phyloP scores from a whole-genome alignment of 2,888 invertebrate species.

The Caenorhabditis parvicauda region DNA sequence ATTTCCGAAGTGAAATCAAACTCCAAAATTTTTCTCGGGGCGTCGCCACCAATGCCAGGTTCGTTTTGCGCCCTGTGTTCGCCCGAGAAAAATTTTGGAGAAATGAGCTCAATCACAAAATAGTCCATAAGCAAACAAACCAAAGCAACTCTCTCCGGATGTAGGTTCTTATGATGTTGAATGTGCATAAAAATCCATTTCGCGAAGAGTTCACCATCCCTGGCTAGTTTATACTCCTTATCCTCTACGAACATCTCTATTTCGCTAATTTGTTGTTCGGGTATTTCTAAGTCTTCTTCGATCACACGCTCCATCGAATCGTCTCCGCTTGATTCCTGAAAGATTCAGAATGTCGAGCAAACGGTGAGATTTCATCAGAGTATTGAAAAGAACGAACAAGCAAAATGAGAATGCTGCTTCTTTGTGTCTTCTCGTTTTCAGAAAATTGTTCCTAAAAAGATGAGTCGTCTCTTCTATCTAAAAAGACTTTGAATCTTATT shows the following conservation, averaged over 20 bases:
- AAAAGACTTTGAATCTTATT: no score
- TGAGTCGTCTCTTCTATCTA: no score
- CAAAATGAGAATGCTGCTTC: no score
- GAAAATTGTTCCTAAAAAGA: no score
- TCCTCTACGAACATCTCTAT: neutral
- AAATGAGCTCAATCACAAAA: neutral
- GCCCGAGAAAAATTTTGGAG: no score
- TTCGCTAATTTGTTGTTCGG: neutral
- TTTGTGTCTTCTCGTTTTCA: no score
- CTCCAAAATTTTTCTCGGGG: neutral
- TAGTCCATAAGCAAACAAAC: slow-evolving; percentile 13
- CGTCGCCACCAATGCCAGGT: no score
- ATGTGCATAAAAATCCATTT: slow-evolving; percentile 26
- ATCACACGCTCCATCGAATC: no score
- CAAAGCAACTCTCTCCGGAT: slow-evolving; percentile 23
- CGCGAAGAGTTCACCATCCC: slow-evolving; percentile 6
- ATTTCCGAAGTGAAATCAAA: neutral
- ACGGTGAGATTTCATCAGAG: neutral
- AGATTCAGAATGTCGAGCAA: slow-evolving; percentile 1
- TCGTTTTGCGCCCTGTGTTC: no score
- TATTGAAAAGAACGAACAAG: no score
- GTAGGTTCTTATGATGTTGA: slow-evolving; percentile 5
- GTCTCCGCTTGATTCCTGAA: neutral
- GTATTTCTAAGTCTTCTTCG: no score
- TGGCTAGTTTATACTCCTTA: neutral